Percentiles rank a stretch among this genome's conserved stretches.
Conservation (phyloP, 2,888 invertebrate genomes). For the Eilema griseolum region DNA sequence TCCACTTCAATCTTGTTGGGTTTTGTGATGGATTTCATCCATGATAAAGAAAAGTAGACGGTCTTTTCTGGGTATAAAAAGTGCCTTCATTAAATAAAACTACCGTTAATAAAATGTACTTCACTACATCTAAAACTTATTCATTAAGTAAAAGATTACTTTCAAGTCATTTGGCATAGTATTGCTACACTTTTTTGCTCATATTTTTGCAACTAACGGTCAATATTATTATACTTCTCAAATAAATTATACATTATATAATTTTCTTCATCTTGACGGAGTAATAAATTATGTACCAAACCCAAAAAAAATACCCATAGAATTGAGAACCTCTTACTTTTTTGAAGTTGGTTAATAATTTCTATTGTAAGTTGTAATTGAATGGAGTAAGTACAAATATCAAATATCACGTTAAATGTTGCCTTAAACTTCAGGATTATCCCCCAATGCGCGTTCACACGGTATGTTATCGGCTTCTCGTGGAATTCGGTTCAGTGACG, state of each 20-base stretch:
- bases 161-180: not conserved
- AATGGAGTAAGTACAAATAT: not conserved
- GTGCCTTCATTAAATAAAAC: not conserved
- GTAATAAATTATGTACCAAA: not conserved
- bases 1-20: not conserved
- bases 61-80: not conserved
- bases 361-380: not conserved
- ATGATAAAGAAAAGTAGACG: not conserved
- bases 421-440: constrained; percentile 65
- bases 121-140: not conserved
- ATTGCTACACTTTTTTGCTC: not conserved
- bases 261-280: not conserved
- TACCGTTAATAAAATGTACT: not conserved
- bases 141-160: not conserved
- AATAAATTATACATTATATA: no score
- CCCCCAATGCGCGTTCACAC: constrained; percentile 72
- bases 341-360: no score
- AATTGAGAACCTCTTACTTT: no score
- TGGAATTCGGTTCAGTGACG: constrained; percentile 68
- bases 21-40: not conserved
- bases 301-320: no score
- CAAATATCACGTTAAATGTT: constrained; percentile 57
- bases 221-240: not conserved
- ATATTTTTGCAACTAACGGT: not conserved
- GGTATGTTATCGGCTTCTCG: constrained; percentile 72